These are phyloP conservation scores for Muscicapa comitata DNA, from an alignment of 2,797 vertebrate genomes.

Conservation along the genomic window DNA sequence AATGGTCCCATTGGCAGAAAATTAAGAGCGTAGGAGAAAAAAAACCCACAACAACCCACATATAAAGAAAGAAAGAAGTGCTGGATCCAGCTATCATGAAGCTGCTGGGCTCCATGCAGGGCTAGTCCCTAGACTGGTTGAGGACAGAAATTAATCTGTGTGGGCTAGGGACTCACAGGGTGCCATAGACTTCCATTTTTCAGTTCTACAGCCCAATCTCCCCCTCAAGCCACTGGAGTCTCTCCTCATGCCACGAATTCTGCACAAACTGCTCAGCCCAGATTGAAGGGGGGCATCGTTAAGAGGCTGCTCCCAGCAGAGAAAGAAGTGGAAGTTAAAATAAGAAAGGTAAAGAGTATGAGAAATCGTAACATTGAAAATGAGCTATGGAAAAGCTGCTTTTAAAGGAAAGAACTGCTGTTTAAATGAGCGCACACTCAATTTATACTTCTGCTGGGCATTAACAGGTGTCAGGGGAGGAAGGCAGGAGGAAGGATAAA, in stretches of 20 bases:
- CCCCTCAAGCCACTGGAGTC: neutral
- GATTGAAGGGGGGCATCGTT: neutral
- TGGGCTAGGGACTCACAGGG: neutral
- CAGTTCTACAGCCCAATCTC: neutral
- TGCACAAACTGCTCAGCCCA: accelerated
- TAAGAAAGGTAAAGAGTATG: neutral
- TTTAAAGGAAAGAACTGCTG: neutral
- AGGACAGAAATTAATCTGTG: neutral
- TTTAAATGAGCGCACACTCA: neutral
- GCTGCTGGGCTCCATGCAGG: neutral
- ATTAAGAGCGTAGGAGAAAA: neutral
- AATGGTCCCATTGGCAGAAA: neutral
- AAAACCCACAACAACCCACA: accelerated
- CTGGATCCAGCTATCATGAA: neutral
- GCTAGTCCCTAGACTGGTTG: neutral
- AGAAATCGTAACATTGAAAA: neutral
- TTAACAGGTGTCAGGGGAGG: neutral
- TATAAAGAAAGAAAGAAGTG: neutral
- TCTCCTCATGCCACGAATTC: neutral
- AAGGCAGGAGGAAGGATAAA: accelerated
- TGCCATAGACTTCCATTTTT: neutral
- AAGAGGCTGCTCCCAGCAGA: neutral
- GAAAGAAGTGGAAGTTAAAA: neutral
- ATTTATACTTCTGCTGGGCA: neutral
- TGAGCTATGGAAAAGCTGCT: neutral